Conservation (phyloP, 2,797 vertebrate genomes). For the Melanotaenia parkinsoni region DNA sequence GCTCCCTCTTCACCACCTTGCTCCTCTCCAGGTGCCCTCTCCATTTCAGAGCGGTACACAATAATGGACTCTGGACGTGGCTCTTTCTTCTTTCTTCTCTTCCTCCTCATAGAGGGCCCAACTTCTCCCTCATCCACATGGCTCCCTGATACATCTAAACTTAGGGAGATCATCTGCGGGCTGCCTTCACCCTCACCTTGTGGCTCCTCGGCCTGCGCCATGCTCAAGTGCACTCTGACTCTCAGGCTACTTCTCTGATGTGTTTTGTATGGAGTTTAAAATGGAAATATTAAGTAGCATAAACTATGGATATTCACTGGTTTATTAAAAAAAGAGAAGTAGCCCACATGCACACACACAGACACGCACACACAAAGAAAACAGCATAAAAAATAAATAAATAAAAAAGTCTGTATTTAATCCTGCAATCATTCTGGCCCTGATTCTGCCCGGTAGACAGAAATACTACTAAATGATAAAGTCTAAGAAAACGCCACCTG, state of each 20-base stretch:
- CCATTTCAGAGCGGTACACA: constrained; percentile 92
- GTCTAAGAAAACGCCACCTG: constrained; percentile 9
- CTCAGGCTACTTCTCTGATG: neutral
- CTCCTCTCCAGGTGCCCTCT: constrained; percentile 86
- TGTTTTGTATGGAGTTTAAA: constrained; percentile 12
- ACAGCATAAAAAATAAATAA: constrained; percentile 13
- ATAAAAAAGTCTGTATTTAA: constrained; percentile 27
- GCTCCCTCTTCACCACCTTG: constrained; percentile 84
- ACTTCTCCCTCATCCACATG: constrained; percentile 78
- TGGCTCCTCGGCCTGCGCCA: constrained; percentile 79
- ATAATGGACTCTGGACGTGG: constrained; percentile 95
- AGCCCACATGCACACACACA: constrained; percentile 1
- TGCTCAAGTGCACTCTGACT: constrained; percentile 46
- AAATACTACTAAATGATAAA: constrained; percentile 6
- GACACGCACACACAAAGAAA: neutral
- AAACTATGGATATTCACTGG: constrained; percentile 26
- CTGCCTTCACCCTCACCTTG: constrained; percentile 85
- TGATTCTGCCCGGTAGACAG: constrained; percentile 28
- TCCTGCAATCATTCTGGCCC: constrained; percentile 48
- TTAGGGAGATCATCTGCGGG: constrained; percentile 83
- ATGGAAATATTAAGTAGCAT: constrained; percentile 4
- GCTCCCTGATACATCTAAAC: constrained; percentile 80
- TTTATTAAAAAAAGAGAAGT: neutral
- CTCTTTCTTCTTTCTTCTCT: constrained; percentile 93
- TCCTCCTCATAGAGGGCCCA: constrained; percentile 88